phyloP scores from a whole-genome alignment of 2,113 vertebrate species.

The Glareola pratincola region DNA sequence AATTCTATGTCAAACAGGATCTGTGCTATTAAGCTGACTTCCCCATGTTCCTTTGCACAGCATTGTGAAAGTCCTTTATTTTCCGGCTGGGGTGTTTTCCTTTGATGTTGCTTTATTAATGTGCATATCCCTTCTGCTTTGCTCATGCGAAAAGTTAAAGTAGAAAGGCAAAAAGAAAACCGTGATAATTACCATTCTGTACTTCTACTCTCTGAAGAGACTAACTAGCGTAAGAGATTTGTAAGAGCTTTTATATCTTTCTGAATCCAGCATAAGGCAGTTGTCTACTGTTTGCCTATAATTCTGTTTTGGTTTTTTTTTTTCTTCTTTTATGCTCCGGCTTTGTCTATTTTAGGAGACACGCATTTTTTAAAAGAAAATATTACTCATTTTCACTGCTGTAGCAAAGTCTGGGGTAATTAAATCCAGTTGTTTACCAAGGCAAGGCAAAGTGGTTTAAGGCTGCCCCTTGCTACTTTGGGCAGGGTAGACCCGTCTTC shows the following conservation, averaged over 20 bases:
- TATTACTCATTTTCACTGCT: not conserved
- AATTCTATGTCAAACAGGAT: not conserved
- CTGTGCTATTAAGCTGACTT: not conserved
- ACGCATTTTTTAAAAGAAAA: not conserved
- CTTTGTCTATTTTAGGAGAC: not conserved
- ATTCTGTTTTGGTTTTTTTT: not conserved
- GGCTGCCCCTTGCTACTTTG: not conserved
- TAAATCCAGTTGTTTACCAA: not conserved
- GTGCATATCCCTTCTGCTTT: not conserved
- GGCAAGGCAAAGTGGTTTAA: not conserved
- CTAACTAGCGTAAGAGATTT: not conserved
- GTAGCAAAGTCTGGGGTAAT: not conserved
- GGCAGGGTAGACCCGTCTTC: not conserved
- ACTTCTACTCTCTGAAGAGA: not conserved
- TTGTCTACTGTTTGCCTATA: not conserved
- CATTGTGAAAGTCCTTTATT: not conserved
- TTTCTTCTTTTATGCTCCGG: not conserved
- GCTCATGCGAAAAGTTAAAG: not conserved
- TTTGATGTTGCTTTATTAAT: constrained; percentile 9
- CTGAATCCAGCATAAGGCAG: not conserved
- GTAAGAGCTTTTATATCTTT: not conserved
- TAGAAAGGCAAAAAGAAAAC: not conserved
- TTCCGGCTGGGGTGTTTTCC: not conserved
- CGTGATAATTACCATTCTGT: not conserved
- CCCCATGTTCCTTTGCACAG: not conserved